phyloP scores from a whole-genome alignment of 1,140 invertebrate genomes.

The Bombyx mandarina region DNA sequence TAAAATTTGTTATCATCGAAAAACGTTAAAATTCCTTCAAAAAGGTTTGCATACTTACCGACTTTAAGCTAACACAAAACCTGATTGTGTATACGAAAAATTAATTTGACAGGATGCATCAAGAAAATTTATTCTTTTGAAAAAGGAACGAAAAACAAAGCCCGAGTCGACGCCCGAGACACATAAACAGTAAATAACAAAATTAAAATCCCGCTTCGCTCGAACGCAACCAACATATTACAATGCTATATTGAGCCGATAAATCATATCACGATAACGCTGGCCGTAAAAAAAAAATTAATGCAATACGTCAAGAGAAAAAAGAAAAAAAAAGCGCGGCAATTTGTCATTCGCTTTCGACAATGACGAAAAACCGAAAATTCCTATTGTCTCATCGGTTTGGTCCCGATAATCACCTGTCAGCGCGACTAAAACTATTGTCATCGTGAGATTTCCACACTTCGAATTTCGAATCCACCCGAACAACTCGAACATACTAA shows the following conservation, averaged over 20 bases:
- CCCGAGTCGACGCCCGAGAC: constrained; percentile 3
- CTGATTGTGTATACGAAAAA: too few relatives aligned
- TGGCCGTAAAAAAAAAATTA: constrained; percentile 29
- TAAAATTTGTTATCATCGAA: too few relatives aligned
- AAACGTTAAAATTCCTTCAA: too few relatives aligned
- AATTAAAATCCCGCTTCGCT: constrained; percentile 31
- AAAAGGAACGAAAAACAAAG: constrained; percentile 1
- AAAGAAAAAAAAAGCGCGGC: constrained; percentile 12
- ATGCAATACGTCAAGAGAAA: constrained; percentile 25
- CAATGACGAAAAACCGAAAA: constrained; percentile 18
- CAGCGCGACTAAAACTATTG: constrained; percentile 37
- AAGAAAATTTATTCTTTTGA: not conserved
- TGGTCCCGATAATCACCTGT: constrained; percentile 33
- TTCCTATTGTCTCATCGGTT: constrained; percentile 27
- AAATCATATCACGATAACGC: constrained; percentile 34
- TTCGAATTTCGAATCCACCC: too few relatives aligned
- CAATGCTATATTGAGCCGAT: constrained; percentile 32
- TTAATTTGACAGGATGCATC: not conserved
- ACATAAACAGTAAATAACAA: constrained; percentile 51
- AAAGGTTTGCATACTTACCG: too few relatives aligned
- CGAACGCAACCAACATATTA: constrained; percentile 35
- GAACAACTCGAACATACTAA: too few relatives aligned
- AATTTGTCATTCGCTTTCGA: constrained; percentile 41
- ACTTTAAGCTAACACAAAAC: too few relatives aligned
- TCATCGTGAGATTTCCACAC: constrained; percentile 13